A percentile compares a stretch with the other conserved stretches of the same genome.
Conservation (phyloP, 2,797 vertebrate genomes). For the Oreortyx pictus region DNA sequence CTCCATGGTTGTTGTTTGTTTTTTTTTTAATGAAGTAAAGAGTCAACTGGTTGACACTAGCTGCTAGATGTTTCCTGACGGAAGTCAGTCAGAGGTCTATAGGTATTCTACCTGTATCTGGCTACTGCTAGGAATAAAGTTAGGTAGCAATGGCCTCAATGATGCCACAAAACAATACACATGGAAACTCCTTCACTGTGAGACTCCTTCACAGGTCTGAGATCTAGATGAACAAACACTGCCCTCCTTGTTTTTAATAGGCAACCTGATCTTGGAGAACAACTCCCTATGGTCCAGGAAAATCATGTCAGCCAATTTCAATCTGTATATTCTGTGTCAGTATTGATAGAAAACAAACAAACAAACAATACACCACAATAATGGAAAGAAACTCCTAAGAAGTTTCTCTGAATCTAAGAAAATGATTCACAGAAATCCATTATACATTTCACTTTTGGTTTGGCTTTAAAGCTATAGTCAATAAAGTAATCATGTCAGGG, state of each 20-base stretch:
- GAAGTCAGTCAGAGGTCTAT: background rate
- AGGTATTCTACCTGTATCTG: background rate
- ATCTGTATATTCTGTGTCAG: background rate
- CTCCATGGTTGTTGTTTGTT: background rate
- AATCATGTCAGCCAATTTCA: background rate
- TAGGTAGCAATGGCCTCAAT: background rate
- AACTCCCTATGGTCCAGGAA: background rate
- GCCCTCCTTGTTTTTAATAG: too few relatives aligned
- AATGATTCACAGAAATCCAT: background rate
- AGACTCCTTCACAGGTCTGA: background rate
- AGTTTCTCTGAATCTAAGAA: background rate
- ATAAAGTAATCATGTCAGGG: background rate
- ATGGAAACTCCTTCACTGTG: background rate
- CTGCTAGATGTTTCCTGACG: background rate
- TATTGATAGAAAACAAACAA: background rate
- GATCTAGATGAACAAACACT: background rate
- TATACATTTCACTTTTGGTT: background rate
- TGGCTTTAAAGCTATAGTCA: background rate
- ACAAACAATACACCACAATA: background rate
- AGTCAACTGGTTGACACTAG: background rate
- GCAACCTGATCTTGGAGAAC: background rate
- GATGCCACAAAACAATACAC: background rate
- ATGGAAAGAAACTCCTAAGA: background rate
- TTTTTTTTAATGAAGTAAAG: background rate
- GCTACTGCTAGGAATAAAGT: background rate